Base-by-base conservation (phyloP, 2,113 vertebrate genomes). In the Acanthochromis polyacanthus region DNA sequence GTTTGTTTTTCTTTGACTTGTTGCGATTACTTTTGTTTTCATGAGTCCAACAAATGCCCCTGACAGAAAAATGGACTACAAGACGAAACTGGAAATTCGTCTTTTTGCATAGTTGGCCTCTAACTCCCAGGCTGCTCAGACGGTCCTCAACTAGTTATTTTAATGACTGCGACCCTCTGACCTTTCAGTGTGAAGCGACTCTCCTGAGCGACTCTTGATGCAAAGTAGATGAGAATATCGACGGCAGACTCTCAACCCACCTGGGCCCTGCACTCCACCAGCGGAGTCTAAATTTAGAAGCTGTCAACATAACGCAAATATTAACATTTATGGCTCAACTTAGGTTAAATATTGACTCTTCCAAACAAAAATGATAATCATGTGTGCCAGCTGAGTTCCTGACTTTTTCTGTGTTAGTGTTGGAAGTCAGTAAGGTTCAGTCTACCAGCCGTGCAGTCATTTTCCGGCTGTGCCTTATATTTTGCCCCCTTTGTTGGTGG, bases 111-210 rank as follows among this genome's bases (percentile, higher is more conserved):
- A 4, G 11, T 4, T 15, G 11, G 51, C 20, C 14, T 25, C 20
- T 22, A 2, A 60, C 68, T 50, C 40, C 15, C 67, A 8, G 6
- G 32, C 66, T 9, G 67, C 74, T 67, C 67, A 6, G 56, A 38
- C 12, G 25, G 10, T 68, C 52, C 45, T 40, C 53, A 23, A 1
- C 25, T 20, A 19, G 19, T 43, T 36, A 17, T 77, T 81, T 88
- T 78, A 90, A 88, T 76, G 74, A 66, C 55, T 8, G 17, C 79
- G 75, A 80, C 84, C 84, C 16, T 8, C 23, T 46, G 80, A 28
- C 52, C 85, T 78, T 62, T 59, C 36, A 45, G 51, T 6, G 36
- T 51, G 36, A 5, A 68, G 61, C 3, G 20, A 58, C 53, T 69
- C 59, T 76, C 30, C 22, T 3, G 75, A 8, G 57, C 9, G 17